Base-by-base conservation (phyloP, 2,113 vertebrate genomes). In the Sigmodon hispidus region DNA sequence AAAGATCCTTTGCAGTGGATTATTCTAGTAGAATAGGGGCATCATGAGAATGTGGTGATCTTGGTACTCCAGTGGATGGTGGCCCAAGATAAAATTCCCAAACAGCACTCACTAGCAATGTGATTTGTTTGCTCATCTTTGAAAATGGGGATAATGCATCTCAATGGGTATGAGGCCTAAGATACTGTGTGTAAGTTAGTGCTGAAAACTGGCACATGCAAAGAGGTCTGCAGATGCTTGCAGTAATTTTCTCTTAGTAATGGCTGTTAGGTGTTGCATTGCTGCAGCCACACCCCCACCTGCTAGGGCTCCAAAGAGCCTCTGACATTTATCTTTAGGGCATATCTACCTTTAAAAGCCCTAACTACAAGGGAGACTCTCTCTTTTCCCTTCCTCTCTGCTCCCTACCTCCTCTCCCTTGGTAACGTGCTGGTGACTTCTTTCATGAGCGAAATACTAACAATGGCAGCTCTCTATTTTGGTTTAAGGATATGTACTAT, bases 51-150 rank as follows among this genome's bases (percentile, higher is more conserved):
- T 61, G 12, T 63, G 73, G 1, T 81, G 4, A 91, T 91, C 77
- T 96, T 19, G 65, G 0, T 43, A 86, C 45, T 72, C 40, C 59
- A 48, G 8, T 26, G 1, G 7, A 19, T 57, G 59, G 4, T 57
- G 59, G 4, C 59, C 55, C 87, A 22, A 36, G 6, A 59, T 87
- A 13, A 40, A 48, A 73, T 93, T 55, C 65, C 55, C 86, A 43
- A 31, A 31, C 67, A 67, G 40, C 22, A n/a, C 79, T 83, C 85
- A 55, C 29, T 57, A 13, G 7, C n/a, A 89, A 16, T 55, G 13
- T 86, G 40, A 57, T 29, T 19, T 85, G 50, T 80, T 94, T 80
- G 88, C 40, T 94, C 52, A 93, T 70, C 76, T 92, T 77, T 93
- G 40, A 55, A 91, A 89, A 50, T 29, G 40, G 76, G 29, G 22